These are phyloP conservation scores for Melinaea menophilus DNA, from an alignment of 2,888 invertebrate species.

Conservation along the genomic window DNA sequence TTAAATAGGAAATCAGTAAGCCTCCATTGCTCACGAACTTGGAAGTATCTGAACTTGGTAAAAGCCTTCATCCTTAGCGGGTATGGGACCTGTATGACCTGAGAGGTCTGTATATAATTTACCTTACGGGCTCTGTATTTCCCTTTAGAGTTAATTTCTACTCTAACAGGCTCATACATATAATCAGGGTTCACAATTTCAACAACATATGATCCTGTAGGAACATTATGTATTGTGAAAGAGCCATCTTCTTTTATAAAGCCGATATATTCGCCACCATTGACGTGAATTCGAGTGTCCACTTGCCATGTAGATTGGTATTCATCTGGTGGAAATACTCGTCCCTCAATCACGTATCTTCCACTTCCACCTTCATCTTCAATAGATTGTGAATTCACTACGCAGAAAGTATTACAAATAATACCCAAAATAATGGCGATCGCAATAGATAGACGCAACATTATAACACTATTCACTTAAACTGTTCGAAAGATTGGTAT, in stretches of 20 bases:
- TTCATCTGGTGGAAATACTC: slow-evolving; percentile 85
- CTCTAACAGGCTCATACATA: slow-evolving; percentile 94
- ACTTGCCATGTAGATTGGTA: slow-evolving; percentile 84
- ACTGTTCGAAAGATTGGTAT: neutral
- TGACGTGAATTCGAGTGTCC: slow-evolving; percentile 87
- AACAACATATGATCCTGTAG: slow-evolving; percentile 95
- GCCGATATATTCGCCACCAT: slow-evolving; percentile 92
- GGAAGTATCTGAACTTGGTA: slow-evolving; percentile 91
- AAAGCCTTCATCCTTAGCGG: slow-evolving; percentile 93
- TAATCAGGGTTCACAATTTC: slow-evolving; percentile 95
- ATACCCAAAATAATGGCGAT: slow-evolving; percentile 17
- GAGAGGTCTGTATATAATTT: slow-evolving; percentile 94
- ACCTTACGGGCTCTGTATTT: slow-evolving; percentile 97
- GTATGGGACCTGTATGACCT: slow-evolving; percentile 93
- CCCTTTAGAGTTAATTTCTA: slow-evolving; percentile 98
- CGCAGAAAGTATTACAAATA: slow-evolving; percentile 39
- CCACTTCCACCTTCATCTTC: slow-evolving; percentile 72
- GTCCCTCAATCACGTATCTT: slow-evolving; percentile 87
- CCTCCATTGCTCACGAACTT: slow-evolving; percentile 96
- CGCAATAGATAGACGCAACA: slow-evolving; percentile 21
- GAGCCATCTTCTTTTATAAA: slow-evolving; percentile 94
- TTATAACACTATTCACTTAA: slow-evolving; percentile 20
- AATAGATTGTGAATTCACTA: slow-evolving; percentile 39
- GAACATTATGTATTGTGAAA: slow-evolving; percentile 91
- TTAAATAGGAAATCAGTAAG: slow-evolving; percentile 97